Base-by-base conservation (phyloP, 2,113 vertebrate genomes). In the Copsychus sechellarum region DNA sequence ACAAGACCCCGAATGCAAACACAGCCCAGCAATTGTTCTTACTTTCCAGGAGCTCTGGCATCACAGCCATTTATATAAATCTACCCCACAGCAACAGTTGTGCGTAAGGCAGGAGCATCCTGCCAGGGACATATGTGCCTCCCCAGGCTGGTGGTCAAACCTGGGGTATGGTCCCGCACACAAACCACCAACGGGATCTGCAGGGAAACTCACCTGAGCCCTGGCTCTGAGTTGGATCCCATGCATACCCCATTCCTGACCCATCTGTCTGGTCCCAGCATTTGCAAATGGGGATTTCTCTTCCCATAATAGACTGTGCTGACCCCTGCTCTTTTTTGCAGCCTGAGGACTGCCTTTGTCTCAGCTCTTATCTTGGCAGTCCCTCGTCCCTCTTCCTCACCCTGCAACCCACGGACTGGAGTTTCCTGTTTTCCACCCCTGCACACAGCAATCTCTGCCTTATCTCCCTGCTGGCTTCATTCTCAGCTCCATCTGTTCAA, bases 381-480 rank as follows among this genome's bases (percentile, higher is more conserved):
- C 18, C 50, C 10, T 1, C 1, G 0, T 91, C 81, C 47, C 25
- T 82, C 60, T 90, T 87, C 58, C 84, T 87, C 93, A 74, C 62
- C 48, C 84, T 1, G 0, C n/a, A 94, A 88, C 77, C 79, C 83
- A 94, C 77, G 6, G 2, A 91, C 57, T 58, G 82, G 53, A 94
- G 94, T 93, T 98, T 98, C 97, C 97, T 97, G 97, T 98, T 97
- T 97, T 92, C 92, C 66, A 92, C 58, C 89, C 92, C 95, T 96
- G 92, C 86, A 97, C n/a, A 7, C 43, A 96, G 96, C 77, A 95
- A 89, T 95, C 92, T 96, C 95, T 96, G 96, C 80, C 88, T 97
- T 88, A 88, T 92, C 83, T 92, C 91, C 88, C 87, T 94, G 91
- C 83, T 96, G 91, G 83, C 94, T 97, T 92, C 93, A 94, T 91